Percentiles rank a stretch among this genome's conserved stretches.
These are phyloP conservation scores for Parnassius glacialis DNA, from an alignment of 2,888 invertebrate genomes.

Conservation along the genomic window DNA sequence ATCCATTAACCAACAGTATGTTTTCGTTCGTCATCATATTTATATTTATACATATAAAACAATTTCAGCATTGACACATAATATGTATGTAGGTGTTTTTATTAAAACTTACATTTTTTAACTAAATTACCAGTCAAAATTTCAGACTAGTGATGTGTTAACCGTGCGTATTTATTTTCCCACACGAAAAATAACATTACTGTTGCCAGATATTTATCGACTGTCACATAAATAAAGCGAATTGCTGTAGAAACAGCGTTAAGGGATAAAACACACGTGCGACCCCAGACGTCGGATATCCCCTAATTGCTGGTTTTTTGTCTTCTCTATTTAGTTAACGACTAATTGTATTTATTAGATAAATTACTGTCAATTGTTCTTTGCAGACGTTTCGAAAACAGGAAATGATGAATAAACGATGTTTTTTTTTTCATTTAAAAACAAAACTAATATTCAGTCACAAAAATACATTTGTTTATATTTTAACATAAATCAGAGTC, in stretches of 20 bases:
- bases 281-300: constrained; percentile 30
- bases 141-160: too few relatives aligned
- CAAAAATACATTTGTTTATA: too few relatives aligned
- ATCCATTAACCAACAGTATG: too few relatives aligned
- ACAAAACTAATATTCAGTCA: too few relatives aligned
- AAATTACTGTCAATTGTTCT: constrained; percentile 27
- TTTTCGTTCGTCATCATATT: too few relatives aligned
- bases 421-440: not conserved
- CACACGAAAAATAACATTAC: constrained; percentile 10
- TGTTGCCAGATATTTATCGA: constrained; percentile 23
- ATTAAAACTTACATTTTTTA: too few relatives aligned
- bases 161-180: constrained; percentile 11
- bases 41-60: too few relatives aligned
- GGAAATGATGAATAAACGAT: not conserved
- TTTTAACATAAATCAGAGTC: too few relatives aligned
- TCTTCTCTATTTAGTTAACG: constrained; percentile 17
- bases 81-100: too few relatives aligned
- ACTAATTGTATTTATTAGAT: constrained; percentile 30
- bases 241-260: constrained; percentile 17
- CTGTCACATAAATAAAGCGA: constrained; percentile 27
- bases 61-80: too few relatives aligned
- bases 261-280: constrained; percentile 25
- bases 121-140: too few relatives aligned
- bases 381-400: not conserved
- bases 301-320: constrained; percentile 31